These are phyloP conservation scores for Chionomys nivalis DNA, from an alignment of 2,113 vertebrate species.

Conservation along the genomic window DNA sequence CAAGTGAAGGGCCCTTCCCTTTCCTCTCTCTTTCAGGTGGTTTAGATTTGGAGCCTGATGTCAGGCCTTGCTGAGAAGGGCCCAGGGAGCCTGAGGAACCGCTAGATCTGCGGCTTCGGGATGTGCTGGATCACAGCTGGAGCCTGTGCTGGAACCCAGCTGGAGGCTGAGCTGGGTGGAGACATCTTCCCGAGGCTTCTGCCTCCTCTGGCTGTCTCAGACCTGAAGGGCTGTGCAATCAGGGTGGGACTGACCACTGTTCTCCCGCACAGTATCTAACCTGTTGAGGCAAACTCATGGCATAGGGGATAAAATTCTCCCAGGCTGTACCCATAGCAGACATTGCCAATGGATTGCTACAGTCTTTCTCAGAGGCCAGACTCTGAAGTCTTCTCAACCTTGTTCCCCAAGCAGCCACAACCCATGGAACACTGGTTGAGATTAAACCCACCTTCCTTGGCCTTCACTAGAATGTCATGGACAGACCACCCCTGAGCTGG, in stretches of 20 bases:
- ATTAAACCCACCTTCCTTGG: background rate
- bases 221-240: background rate
- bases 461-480: background rate
- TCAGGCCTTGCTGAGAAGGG: slow-evolving; percentile 94
- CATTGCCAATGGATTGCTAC: background rate
- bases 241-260: background rate
- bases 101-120: slow-evolving; percentile 95
- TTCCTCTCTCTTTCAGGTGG: slow-evolving; percentile 95
- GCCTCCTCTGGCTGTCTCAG: background rate
- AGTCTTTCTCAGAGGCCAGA: background rate
- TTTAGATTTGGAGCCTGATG: slow-evolving; percentile 94
- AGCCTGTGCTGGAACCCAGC: slow-evolving; percentile 96
- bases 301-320: background rate
- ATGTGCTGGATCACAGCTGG: slow-evolving; percentile 95
- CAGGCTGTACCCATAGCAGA: background rate
- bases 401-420: background rate
- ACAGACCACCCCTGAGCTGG: background rate
- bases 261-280: background rate
- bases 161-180: slow-evolving; percentile 95
- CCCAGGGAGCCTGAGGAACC: slow-evolving; percentile 95
- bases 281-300: too few relatives aligned
- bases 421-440: background rate
- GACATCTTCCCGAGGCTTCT: slow-evolving; percentile 60
- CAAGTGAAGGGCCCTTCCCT: slow-evolving; percentile 94
- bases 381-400: background rate